Evolutionary conservation across 2,797 vertebrate genomes (phyloP).

Genomic region (Enoplosus armatus): DNA sequence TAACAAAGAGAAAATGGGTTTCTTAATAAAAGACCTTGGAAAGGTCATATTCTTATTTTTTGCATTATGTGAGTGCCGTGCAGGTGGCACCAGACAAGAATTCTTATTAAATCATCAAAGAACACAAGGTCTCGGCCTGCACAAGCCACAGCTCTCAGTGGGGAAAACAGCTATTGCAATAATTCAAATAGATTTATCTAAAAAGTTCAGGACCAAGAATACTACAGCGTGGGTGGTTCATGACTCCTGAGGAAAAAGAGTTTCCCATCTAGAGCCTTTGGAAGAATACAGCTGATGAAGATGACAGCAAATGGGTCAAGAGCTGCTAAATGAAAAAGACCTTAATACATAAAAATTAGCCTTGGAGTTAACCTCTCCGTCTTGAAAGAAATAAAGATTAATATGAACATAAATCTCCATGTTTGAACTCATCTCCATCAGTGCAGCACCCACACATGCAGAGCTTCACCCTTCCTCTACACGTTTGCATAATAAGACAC

Average conservation of each 20-base stretch:
- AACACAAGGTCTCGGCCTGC: constrained; percentile 19
- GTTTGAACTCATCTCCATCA: neutral
- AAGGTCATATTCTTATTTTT: constrained; percentile 44
- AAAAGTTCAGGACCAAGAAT: constrained; percentile 28
- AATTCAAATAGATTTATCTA: constrained; percentile 14
- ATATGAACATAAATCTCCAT: neutral
- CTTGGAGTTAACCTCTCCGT: neutral
- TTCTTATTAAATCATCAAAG: constrained; percentile 35
- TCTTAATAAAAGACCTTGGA: constrained; percentile 9
- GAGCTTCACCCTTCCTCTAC: neutral
- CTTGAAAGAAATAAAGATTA: neutral
- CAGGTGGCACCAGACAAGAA: constrained; percentile 15
- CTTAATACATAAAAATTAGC: neutral
- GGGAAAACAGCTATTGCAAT: constrained; percentile 18
- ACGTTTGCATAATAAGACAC: neutral
- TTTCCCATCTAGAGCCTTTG: neutral
- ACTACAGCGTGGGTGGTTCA: neutral
- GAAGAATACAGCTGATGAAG: neutral
- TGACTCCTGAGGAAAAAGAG: neutral
- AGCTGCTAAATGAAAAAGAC: constrained; percentile 5
- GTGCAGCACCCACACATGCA: neutral
- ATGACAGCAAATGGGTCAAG: neutral
- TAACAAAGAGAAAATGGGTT: neutral
- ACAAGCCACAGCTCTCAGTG: neutral
- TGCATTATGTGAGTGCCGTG: neutral